Evolutionary conservation across 2,797 vertebrate species (phyloP).

Genomic region (Graptemys geographica): DNA sequence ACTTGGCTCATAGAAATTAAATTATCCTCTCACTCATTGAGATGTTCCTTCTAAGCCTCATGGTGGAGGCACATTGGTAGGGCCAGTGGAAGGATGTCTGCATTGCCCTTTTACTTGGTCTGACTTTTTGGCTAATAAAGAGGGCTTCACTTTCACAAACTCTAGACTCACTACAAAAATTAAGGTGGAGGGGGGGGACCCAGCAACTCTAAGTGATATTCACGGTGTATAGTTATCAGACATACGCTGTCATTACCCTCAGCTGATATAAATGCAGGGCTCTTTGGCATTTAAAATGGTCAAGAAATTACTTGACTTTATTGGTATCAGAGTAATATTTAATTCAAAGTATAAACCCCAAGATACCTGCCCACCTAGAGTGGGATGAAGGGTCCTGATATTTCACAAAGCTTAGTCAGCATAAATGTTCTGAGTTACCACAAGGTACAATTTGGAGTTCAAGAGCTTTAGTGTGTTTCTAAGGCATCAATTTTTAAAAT

Average conservation of each 20-base stretch:
- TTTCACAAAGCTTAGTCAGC: neutral
- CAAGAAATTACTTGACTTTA: neutral
- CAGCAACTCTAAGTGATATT: no score
- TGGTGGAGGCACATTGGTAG: neutral
- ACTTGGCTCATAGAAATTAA: neutral
- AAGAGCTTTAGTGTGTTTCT: neutral
- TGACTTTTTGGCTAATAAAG: neutral
- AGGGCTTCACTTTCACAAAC: neutral
- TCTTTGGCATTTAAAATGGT: neutral
- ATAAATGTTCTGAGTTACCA: neutral
- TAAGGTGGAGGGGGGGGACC: neutral
- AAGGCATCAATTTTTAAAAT: neutral
- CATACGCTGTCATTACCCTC: constrained; percentile 11
- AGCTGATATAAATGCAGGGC: neutral
- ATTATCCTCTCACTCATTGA: neutral
- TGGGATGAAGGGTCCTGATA: neutral
- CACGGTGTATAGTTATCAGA: neutral
- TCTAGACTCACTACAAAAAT: neutral
- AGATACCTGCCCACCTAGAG: neutral
- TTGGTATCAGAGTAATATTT: neutral
- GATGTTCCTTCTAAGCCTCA: neutral
- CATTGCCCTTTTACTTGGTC: neutral
- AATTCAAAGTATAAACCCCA: neutral
- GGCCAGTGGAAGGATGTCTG: neutral
- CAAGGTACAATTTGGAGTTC: neutral